A percentile compares a stretch with the other conserved stretches of the same genome.
Conservation (phyloP, 2,113 vertebrate species). For the Pterocles gutturalis region DNA sequence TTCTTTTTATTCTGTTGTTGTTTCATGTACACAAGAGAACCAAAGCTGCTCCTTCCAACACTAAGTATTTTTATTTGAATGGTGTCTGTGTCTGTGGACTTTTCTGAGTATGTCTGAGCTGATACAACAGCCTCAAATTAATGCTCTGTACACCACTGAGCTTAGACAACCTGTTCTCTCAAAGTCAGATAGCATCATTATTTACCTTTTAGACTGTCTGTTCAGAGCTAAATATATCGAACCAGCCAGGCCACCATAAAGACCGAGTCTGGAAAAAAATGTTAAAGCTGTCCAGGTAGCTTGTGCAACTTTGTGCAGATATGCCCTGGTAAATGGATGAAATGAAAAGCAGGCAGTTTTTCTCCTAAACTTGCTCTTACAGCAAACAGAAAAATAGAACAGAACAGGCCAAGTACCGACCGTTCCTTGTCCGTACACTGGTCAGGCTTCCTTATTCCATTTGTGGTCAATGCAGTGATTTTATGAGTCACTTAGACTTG, state of each 20-base stretch:
- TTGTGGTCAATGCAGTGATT: neutral
- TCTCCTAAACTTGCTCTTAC: neutral
- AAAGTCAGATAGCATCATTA: neutral
- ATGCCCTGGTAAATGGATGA: neutral
- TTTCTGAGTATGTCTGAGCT: neutral
- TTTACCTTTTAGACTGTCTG: neutral
- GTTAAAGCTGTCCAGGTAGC: neutral
- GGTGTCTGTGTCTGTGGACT: neutral
- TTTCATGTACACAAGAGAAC: neutral
- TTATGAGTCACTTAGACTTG: neutral
- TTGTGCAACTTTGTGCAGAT: conserved; percentile 1
- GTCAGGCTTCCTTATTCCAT: neutral
- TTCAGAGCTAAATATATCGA: conserved; percentile 41
- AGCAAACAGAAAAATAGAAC: neutral
- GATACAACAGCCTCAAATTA: neutral
- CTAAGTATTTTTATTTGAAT: neutral
- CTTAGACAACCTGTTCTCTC: neutral
- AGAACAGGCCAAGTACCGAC: neutral
- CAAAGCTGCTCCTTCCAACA: neutral
- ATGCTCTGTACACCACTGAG: neutral
- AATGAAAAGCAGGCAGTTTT: neutral
- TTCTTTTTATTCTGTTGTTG: neutral
- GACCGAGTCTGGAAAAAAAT: conserved; percentile 18
- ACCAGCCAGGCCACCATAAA: neutral
- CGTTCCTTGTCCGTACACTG: neutral